These are phyloP conservation scores for Delia radicum DNA, from an alignment of 1,140 invertebrate species.

Conservation along the genomic window DNA sequence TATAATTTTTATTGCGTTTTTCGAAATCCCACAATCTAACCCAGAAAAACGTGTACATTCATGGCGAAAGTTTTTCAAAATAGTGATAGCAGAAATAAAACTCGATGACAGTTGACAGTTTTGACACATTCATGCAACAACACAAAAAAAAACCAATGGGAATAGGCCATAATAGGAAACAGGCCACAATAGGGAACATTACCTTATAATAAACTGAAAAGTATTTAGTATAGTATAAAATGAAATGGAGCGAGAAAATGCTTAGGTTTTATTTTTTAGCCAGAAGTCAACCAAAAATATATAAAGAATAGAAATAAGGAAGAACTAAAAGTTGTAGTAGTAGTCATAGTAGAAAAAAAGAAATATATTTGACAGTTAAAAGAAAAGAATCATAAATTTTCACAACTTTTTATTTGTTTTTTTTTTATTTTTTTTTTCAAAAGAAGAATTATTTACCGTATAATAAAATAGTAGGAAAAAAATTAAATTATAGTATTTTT, in stretches of 20 bases:
- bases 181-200: too few species aligned
- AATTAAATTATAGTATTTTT: background rate
- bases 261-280: background rate
- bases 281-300: background rate
- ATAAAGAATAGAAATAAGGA: background rate
- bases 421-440: background rate
- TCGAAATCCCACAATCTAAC: too few species aligned
- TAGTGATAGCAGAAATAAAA: too few species aligned
- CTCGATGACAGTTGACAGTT: too few species aligned
- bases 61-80: too few species aligned
- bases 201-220: too few species aligned
- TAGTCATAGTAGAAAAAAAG: background rate
- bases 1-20: too few species aligned
- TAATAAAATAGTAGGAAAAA: conserved; percentile 2
- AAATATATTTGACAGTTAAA: conserved; percentile 24
- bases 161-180: too few species aligned
- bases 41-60: too few species aligned
- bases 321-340: background rate
- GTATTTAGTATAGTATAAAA: too few species aligned
- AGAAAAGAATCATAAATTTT: conserved; percentile 24
- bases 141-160: background rate
- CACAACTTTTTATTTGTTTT: conserved; percentile 10
- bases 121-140: too few species aligned
- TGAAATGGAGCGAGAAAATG: background rate
- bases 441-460: background rate